A percentile compares a stretch with the other conserved stretches of the same genome.
Conservation (phyloP, 2,113 vertebrate species). For the Isichthys henryi region DNA sequence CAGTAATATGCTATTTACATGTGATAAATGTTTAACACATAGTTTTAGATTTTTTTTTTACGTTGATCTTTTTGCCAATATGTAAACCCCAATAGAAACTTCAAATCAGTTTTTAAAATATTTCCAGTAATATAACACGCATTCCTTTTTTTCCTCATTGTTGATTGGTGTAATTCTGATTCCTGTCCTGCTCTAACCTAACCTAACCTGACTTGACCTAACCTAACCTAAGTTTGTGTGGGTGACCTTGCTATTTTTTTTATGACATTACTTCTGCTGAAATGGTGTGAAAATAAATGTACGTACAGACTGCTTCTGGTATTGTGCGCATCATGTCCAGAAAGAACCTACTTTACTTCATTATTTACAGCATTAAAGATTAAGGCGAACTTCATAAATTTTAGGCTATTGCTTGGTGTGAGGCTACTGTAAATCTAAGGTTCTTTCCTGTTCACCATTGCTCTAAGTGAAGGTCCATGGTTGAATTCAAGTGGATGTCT, state of each 20-base stretch:
- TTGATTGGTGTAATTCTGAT: constrained; percentile 32
- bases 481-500: constrained; percentile 86
- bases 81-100: constrained; percentile 25
- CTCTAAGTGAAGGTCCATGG: constrained; percentile 93
- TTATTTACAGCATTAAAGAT: not conserved
- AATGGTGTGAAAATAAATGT: constrained; percentile 13
- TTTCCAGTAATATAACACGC: constrained; percentile 55
- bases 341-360: not conserved
- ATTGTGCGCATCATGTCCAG: constrained; percentile 34
- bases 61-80: constrained; percentile 6
- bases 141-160: not conserved
- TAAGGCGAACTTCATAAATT: not conserved
- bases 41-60: not conserved
- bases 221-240: not conserved
- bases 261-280: constrained; percentile 9
- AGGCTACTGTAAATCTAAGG: constrained; percentile 7
- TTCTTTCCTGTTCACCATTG: constrained; percentile 71
- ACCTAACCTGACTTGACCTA: not conserved
- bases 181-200: not conserved
- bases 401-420: not conserved
- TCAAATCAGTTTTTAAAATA: constrained; percentile 29
- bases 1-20: constrained; percentile 53
- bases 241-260: constrained; percentile 7
- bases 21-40: constrained; percentile 18
- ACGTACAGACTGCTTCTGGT: constrained; percentile 12